Percentiles rank a stretch among this genome's conserved stretches.
Conservation (phyloP, 2,888 invertebrate species). For the Encarsia formosa region DNA sequence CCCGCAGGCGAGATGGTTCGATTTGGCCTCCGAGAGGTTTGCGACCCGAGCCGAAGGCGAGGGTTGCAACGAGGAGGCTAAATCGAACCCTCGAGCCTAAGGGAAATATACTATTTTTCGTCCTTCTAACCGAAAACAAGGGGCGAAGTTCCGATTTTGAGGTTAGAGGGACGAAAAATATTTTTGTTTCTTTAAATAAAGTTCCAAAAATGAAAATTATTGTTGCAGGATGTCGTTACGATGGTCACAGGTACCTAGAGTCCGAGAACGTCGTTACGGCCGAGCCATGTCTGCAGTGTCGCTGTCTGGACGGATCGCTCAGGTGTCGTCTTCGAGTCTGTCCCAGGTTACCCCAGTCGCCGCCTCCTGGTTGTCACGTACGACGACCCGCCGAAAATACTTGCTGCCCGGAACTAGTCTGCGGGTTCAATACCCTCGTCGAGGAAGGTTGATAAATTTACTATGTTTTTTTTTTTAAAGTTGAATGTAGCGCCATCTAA, state of each 20-base stretch:
- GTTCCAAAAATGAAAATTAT: too few species aligned
- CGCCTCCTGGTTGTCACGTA: constrained; percentile 67
- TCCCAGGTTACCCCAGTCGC: constrained; percentile 69
- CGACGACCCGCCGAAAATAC: constrained; percentile 61
- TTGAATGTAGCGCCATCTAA: too few species aligned
- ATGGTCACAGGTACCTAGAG: constrained; percentile 64
- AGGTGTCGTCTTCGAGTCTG: constrained; percentile 76
- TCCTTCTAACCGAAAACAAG: too few species aligned
- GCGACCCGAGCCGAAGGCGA: too few species aligned
- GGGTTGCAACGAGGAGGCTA: too few species aligned
- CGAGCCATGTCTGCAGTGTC: constrained; percentile 76
- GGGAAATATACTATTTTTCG: too few species aligned
- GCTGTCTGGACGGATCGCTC: constrained; percentile 68
- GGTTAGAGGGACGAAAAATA: too few species aligned
- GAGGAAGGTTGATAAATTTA: neutral
- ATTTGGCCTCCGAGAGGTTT: too few species aligned
- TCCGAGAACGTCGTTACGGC: constrained; percentile 64
- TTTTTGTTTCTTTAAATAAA: neutral
- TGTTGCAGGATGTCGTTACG: constrained; percentile 66
- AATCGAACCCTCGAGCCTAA: too few species aligned
- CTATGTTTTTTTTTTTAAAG: neutral
- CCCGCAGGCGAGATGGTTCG: too few species aligned
- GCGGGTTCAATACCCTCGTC: constrained; percentile 47
- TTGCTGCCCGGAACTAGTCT: constrained; percentile 77
- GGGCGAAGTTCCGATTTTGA: too few species aligned